These are phyloP conservation scores for Cryptocephalus moraei DNA, from an alignment of 2,888 invertebrate species.

Conservation along the genomic window DNA sequence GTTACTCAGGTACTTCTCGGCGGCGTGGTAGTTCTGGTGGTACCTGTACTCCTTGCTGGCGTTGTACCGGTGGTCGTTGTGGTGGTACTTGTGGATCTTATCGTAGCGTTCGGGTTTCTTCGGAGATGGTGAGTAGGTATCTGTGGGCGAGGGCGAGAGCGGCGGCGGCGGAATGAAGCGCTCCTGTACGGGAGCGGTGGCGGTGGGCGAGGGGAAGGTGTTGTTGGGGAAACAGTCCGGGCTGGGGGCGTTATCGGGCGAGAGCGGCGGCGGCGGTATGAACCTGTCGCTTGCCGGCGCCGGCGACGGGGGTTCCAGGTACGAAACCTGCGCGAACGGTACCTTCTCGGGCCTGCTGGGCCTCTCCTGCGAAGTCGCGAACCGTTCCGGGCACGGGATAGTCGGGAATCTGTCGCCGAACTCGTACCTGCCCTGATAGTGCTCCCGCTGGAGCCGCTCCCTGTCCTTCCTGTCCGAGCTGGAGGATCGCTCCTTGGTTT, in stretches of 20 bases:
- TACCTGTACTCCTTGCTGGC: conserved; percentile 13
- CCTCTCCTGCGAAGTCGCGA: conserved; percentile 29
- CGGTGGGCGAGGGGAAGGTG: conserved; percentile 39
- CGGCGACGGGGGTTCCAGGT: conserved; percentile 47
- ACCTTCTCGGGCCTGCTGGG: conserved; percentile 24
- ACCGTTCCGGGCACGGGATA: conserved; percentile 36
- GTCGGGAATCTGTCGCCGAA: conserved; percentile 25
- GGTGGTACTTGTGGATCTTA: conserved; percentile 18
- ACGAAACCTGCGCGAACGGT: conserved; percentile 31
- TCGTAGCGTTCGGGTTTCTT: conserved; percentile 29
- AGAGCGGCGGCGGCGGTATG: conserved; percentile 49
- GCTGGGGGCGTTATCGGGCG: conserved; percentile 37
- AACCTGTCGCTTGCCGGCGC: conserved; percentile 45
- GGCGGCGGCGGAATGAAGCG: conserved; percentile 42
- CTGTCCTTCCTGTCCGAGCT: conserved; percentile 23
- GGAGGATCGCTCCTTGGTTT: conserved; percentile 23
- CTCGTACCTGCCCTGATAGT: conserved; percentile 16
- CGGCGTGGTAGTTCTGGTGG: conserved; percentile 8
- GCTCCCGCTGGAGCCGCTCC: conserved; percentile 17
- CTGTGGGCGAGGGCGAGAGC: conserved; percentile 33
- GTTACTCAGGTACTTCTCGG: conserved; percentile 19
- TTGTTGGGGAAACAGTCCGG: conserved; percentile 51
- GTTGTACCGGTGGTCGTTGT: conserved; percentile 11
- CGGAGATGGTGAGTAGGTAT: conserved; percentile 26
- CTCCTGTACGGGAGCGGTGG: conserved; percentile 43